Conservation (phyloP, 2,797 vertebrate genomes). For the Parotocinclus haroldoi region DNA sequence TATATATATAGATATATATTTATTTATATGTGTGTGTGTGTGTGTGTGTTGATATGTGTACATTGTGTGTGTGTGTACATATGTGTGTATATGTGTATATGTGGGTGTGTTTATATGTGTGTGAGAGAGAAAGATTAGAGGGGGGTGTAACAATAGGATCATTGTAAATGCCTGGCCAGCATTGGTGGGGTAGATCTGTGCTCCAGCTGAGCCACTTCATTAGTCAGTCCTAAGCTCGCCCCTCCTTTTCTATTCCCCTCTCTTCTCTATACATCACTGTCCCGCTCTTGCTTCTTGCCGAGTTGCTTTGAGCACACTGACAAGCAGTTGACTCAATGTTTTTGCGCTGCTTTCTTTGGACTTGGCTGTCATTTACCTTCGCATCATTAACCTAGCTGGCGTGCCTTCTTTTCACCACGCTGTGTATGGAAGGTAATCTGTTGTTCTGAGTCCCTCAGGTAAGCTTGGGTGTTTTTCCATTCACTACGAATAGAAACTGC, state of each 20-base stretch:
- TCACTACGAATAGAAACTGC: not conserved
- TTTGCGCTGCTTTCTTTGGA: not conserved
- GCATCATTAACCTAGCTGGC: not conserved
- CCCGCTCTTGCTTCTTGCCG: not conserved
- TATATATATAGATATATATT: too few relatives aligned
- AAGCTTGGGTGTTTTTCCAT: not conserved
- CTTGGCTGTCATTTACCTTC: not conserved
- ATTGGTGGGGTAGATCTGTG: conserved; percentile 44
- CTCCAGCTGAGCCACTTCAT: conserved; percentile 68
- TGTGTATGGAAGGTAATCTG: conserved; percentile 42
- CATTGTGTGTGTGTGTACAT: not conserved
- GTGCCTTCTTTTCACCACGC: not conserved
- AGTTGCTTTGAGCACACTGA: conserved; percentile 33
- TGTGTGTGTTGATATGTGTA: too few relatives aligned
- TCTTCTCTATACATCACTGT: conserved; percentile 4
- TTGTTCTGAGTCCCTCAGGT: conserved; percentile 9
- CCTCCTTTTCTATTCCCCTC: conserved; percentile 11
- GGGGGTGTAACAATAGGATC: conserved; percentile 64
- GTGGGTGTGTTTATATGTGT: conserved; percentile 13
- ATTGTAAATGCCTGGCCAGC: conserved; percentile 66
- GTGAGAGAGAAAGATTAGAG: not conserved
- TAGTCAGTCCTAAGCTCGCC: conserved; percentile 56
- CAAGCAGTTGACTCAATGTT: conserved; percentile 19
- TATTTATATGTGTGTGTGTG: too few relatives aligned
- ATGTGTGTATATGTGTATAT: conserved; percentile 11